Base-by-base conservation (phyloP, 2,797 vertebrate species). In the Pangasius djambal region DNA sequence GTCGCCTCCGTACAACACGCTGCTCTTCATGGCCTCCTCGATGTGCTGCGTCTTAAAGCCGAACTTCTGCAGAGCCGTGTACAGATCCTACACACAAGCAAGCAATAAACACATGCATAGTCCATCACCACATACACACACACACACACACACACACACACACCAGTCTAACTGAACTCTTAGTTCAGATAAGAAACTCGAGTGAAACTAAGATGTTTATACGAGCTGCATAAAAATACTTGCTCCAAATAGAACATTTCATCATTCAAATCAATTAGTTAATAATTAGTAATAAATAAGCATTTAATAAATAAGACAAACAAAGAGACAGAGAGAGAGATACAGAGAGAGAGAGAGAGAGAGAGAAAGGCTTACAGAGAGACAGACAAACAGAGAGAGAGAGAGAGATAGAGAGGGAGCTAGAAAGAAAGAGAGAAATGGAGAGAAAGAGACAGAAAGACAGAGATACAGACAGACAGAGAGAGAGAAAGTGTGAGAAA, bases 21-120 rank as follows among this genome's bases (percentile, higher is more conserved):
- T 98, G 90, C 97, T 98, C 93, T 97, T 98, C 99, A 99, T 99
- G 8, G 99, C 98, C 92, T 99, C 98, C 93, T 99, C 99, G 37
- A 99, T 98, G 93, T 99, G 97, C 31, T 98, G 97, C 6, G 97
- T 96, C 92, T 97, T 98, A 91, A 99, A 99, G 85, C 95, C 95
- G 92, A 99, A 98, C 90, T 94, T 97, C 93, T 99, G 96, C 91
- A 99, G 95, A 92, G 98, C 98, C 90, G 96, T 97, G 91, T 99
- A 99, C 7, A 99, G 94, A 92, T 99, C 98, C 99, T 99, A 91
- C n/a, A 55, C 48, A 48, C 91, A 92, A 88, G 40, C 88, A 86
- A 63, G 70, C 7, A 48, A 72, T 25, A 44, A 48, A 61, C 44
- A 50, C 34, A 44, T 4, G 48, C 7, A 40, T 44, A 61, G 3